Conservation (phyloP, 2,888 invertebrate species). For the Entomobrya multifasciata region DNA sequence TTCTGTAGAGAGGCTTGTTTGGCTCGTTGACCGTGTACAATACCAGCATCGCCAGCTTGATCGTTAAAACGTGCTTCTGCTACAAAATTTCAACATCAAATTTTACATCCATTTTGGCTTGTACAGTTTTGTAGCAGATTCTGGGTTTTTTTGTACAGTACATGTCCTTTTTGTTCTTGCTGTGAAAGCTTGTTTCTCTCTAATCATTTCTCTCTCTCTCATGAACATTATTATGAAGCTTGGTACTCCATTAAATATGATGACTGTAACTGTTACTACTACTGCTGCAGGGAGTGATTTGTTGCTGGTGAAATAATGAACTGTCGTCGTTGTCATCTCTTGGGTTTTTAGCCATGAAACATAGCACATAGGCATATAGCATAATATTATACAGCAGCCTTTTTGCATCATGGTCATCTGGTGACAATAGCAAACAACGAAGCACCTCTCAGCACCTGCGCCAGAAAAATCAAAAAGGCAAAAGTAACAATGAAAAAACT, state of each 20-base stretch:
- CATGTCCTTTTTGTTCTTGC: conserved; percentile 40
- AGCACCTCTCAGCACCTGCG: conserved; percentile 77
- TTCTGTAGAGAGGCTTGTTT: conserved; percentile 32
- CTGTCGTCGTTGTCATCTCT: conserved; percentile 70
- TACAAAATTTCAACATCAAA: too few relatives aligned
- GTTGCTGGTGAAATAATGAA: conserved; percentile 71
- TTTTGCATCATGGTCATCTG: conserved; percentile 71
- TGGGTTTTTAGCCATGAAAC: conserved; percentile 58
- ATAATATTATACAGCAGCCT: conserved; percentile 55
- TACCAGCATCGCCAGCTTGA: conserved; percentile 22
- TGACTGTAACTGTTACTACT: conserved; percentile 28
- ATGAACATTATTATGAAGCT: conserved; percentile 7
- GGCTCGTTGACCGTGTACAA: conserved; percentile 52
- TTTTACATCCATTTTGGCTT: conserved; percentile 19
- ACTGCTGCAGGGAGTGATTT: conserved; percentile 64
- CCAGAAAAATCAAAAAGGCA: conserved; percentile 66
- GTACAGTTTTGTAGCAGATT: not conserved
- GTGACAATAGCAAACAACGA: conserved; percentile 70
- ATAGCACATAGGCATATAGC: too few relatives aligned
- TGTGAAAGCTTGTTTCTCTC: conserved; percentile 59
- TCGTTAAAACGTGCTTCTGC: conserved; percentile 59
- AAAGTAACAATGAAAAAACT: conserved; percentile 42
- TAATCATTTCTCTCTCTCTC: not conserved
- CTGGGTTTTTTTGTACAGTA: conserved; percentile 12
- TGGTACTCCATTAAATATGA: conserved; percentile 49